Evolutionary conservation across 2,113 vertebrate genomes (phyloP), one percentile per base, ranked within the genome.

Genomic region (Sphaerodactylus townsendi): DNA sequence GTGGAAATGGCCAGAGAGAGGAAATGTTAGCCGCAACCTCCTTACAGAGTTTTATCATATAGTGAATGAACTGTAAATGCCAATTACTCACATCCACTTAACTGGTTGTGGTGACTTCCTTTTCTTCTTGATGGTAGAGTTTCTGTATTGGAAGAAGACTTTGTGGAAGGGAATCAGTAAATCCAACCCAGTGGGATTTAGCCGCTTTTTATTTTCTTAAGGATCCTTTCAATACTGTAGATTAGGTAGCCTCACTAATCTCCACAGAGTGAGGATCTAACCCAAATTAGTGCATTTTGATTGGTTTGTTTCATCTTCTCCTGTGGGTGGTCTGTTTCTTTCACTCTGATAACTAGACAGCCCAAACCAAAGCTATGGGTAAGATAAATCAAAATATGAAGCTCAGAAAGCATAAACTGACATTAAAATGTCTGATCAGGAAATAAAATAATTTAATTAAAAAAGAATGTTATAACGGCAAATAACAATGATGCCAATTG

Each of bases 371-470:
- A 75, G 37, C 8, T 23, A 39, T 28, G 39, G 70, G 28, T 81
- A 23, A 76, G 33, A 37, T 44, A 68, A 53, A 41, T 41, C 50
- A 68, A 65, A 53, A 66, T 19, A 68, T 66, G 21, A 44, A 69
- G 66, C 46, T 30, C 25, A 81, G 39, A 44, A 70, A 69, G 15
- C 33, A n/a, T 74, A n/a, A 48, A 81, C 10, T 62, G 14, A 21
- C 10, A n/a, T 35, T 53, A 70, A 48, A 62, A 21, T 39, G 35
- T 86, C 62, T 76, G 79, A 53, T 81, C 30, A 53, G 8, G 48
- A 81, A 76, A 86, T 81, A 76, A 76, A 82, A 75, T 28, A 56
- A 81, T 53, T 46, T 13, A 62, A 81, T 79, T 59, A 75, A 62
- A 39, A 59, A 62, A 28, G n/a, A 13, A 2, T 25, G 59, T 13